A percentile compares a stretch with the other conserved stretches of the same genome.
Evolutionary conservation across 2,113 vertebrate genomes (phyloP).

Genomic region (Xyliphius kryptos): DNA sequence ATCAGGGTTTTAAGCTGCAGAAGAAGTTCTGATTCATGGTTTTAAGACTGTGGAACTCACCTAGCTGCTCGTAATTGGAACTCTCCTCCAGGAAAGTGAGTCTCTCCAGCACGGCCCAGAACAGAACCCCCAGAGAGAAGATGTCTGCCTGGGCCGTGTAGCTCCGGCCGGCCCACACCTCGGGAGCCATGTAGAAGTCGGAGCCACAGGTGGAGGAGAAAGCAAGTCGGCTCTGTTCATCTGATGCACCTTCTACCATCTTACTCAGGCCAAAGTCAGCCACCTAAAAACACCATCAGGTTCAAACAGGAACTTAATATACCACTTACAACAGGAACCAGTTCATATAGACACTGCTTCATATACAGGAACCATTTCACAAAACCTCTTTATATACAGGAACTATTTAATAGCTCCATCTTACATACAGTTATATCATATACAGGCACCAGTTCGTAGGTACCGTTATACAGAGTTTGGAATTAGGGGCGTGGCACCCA

Average conservation of each 20-base stretch:
- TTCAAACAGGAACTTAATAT: too few relatives aligned
- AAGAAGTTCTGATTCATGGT: too few relatives aligned
- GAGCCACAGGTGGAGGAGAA: conserved; percentile 93
- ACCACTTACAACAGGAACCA: too few relatives aligned
- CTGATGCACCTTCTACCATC: conserved; percentile 69
- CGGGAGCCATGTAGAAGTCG: conserved; percentile 97
- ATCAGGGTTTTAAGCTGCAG: too few relatives aligned
- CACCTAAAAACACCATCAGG: conserved; percentile 56
- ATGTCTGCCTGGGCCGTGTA: conserved; percentile 97
- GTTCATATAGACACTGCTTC: too few relatives aligned
- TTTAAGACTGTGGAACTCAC: too few relatives aligned
- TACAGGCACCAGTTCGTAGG: too few relatives aligned
- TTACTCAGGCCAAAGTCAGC: conserved; percentile 96
- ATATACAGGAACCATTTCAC: neutral
- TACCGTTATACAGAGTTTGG: too few relatives aligned
- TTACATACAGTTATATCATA: too few relatives aligned
- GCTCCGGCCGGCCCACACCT: conserved; percentile 91
- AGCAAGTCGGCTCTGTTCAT: conserved; percentile 74
- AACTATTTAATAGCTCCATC: too few relatives aligned
- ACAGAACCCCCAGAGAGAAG: conserved; percentile 92
- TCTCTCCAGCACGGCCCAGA: conserved; percentile 95
- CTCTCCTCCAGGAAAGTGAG: conserved; percentile 90
- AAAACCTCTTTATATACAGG: neutral
- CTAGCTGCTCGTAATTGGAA: conserved; percentile 84
- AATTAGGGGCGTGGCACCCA: too few relatives aligned